Evolutionary conservation across 2,113 vertebrate species (phyloP).

Genomic region (Cyprinodon brontotheroides): DNA sequence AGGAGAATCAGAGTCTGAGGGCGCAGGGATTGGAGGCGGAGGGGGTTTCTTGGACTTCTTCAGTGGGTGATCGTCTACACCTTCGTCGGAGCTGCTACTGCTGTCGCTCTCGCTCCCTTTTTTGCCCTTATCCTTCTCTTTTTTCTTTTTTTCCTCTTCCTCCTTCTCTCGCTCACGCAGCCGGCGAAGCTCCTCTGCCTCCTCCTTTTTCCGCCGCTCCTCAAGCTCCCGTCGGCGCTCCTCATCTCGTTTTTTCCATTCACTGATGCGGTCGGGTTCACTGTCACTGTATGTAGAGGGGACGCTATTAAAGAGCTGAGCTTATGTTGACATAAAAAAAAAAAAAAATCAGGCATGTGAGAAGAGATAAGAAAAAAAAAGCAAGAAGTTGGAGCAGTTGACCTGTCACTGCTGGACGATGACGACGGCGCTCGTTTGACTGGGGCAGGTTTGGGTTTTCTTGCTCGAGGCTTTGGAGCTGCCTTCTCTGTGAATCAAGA

Average conservation of each 20-base stretch:
- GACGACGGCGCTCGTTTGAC: slow-evolving; percentile 79
- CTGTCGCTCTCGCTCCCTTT: slow-evolving; percentile 73
- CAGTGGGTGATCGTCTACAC: slow-evolving; percentile 81
- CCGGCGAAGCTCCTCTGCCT: slow-evolving; percentile 91
- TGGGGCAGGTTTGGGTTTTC: slow-evolving; percentile 85
- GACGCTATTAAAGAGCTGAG: not conserved
- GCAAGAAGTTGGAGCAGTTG: not conserved
- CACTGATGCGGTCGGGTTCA: slow-evolving; percentile 91
- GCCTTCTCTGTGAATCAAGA: slow-evolving; percentile 80
- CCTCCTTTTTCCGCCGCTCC: slow-evolving; percentile 90
- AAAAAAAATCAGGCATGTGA: not conserved
- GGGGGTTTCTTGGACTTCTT: slow-evolving; percentile 87
- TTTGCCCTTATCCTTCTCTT: slow-evolving; percentile 83
- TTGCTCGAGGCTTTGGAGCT: slow-evolving; percentile 86
- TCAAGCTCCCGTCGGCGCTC: slow-evolving; percentile 90
- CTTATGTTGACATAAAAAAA: not conserved
- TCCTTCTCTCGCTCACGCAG: slow-evolving; percentile 90
- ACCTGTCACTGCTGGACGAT: slow-evolving; percentile 93
- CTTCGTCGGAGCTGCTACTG: slow-evolving; percentile 83
- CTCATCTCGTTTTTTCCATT: slow-evolving; percentile 95
- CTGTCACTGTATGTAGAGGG: slow-evolving; percentile 79
- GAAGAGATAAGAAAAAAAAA: not conserved
- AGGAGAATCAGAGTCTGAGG: slow-evolving; percentile 86
- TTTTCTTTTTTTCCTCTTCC: slow-evolving; percentile 89
- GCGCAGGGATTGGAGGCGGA: slow-evolving; percentile 79